phyloP scores from a whole-genome alignment of 2,113 vertebrate species.

The Odontophorus gujanensis region DNA sequence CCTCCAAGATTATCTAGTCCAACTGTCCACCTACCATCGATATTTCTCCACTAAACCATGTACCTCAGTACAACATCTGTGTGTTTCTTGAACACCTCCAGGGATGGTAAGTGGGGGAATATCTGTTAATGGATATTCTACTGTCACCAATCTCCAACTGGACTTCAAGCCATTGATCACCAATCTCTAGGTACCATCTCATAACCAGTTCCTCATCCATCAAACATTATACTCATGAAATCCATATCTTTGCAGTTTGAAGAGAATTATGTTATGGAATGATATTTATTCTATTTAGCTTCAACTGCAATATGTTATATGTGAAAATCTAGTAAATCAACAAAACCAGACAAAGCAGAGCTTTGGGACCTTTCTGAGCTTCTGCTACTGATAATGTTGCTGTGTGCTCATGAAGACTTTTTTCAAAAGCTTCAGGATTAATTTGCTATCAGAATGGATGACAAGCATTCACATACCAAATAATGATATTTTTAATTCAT shows the following conservation, averaged over 20 bases:
- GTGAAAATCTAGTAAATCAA: background rate
- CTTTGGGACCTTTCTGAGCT: background rate
- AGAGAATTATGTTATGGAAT: no score
- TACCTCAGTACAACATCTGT: background rate
- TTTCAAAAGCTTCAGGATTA: conserved; percentile 48
- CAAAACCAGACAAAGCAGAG: background rate
- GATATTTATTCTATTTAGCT: background rate
- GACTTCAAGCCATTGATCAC: no score
- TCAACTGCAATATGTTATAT: background rate
- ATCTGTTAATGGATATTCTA: no score
- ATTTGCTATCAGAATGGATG: conserved; percentile 61
- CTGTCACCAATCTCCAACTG: no score
- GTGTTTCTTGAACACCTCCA: background rate
- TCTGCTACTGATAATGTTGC: background rate
- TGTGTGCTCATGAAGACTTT: background rate
- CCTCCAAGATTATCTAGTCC: background rate
- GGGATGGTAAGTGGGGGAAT: background rate
- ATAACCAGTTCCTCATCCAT: no score
- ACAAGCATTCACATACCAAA: conserved; percentile 57
- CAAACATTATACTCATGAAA: no score
- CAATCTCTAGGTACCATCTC: no score
- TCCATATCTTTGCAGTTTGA: no score
- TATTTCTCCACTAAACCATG: no score
- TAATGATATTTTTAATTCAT: conserved; percentile 72
- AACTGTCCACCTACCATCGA: no score